These are phyloP conservation scores for Mycetomoellerius zeteki DNA, from an alignment of 1,140 invertebrate genomes.

Conservation along the genomic window DNA sequence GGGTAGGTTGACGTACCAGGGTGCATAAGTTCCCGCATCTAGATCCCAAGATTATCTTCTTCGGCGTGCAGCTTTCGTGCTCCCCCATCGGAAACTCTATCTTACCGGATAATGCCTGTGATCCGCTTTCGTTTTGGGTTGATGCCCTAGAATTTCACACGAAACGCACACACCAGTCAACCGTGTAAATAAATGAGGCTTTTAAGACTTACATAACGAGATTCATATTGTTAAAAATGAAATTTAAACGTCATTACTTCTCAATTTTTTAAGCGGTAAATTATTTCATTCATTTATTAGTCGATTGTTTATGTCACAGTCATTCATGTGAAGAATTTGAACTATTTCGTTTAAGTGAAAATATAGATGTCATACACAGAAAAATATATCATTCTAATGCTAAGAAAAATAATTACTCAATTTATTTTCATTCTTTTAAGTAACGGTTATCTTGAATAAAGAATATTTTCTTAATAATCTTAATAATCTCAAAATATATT, in stretches of 20 bases:
- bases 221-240: neutral
- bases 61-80: slow-evolving; percentile 65
- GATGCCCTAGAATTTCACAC: slow-evolving; percentile 56
- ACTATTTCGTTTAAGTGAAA: neutral
- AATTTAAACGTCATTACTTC: neutral
- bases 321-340: neutral
- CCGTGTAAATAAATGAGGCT: slow-evolving; percentile 3
- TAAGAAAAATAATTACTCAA: no score
- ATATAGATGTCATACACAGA: no score
- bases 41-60: slow-evolving; percentile 73
- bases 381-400: no score
- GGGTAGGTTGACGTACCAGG: slow-evolving; percentile 10
- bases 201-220: slow-evolving; percentile 17
- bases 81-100: slow-evolving; percentile 77
- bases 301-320: neutral
- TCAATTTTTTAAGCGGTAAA: neutral
- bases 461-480: no score
- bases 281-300: neutral
- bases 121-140: slow-evolving; percentile 68
- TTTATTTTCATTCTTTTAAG: no score
- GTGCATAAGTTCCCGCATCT: slow-evolving; percentile 60
- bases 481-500: no score
- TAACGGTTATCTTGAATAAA: no score
- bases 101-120: slow-evolving; percentile 76
- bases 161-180: slow-evolving; percentile 46